Base-by-base conservation (phyloP, 2,113 vertebrate species). In the Sapajus apella region DNA sequence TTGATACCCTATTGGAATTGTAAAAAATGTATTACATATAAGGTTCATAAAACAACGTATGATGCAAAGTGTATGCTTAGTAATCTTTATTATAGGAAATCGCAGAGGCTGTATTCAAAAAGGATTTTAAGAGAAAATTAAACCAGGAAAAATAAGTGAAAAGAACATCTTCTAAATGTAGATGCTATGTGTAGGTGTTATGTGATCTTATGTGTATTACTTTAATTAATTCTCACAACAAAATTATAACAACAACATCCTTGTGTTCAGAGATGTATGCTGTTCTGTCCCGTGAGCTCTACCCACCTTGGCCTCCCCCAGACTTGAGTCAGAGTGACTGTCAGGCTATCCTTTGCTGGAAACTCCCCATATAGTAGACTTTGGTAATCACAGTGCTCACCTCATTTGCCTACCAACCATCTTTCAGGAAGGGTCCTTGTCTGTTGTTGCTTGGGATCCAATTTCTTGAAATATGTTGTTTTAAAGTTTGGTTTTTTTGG, bases 11-110 rank as follows among this genome's bases (percentile, higher is more conserved):
- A 86, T 37, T 94, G 80, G 3, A 3, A 45, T 93, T 81, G 90
- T 17, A 73, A 84, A 79, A 35, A 87, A 70, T 12, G 17, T 47
- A 66, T 40, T 66, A 61, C 55, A 25, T 79, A 4, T 20, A 86
- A 30, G 1, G 17, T 75, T 92, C 14, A 40, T 64, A 64, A 79
- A 88, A 72, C 21, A 94, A 52, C 70, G 18, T 40, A 56, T 84
- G 58, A 35, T 9, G 55, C 6, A 64, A 83, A 88, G 52, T 21
- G 6, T 47, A 27, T 77, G 23, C 45, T 68, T 35, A 86, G 0
- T 70, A 55, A 94, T 43, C 56, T 90, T 95, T 30, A 55, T 68
- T 80, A 35, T 16, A 52, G 10, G 17, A 94, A 82, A 11, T 40
- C 27, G 2, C 8, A 40, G 35, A 72, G 23, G 8, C 47, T 86